Percentiles rank a stretch among this genome's conserved stretches.
These are phyloP conservation scores for Erpetoichthys calabaricus DNA, from an alignment of 2,797 vertebrate genomes.

Conservation along the genomic window DNA sequence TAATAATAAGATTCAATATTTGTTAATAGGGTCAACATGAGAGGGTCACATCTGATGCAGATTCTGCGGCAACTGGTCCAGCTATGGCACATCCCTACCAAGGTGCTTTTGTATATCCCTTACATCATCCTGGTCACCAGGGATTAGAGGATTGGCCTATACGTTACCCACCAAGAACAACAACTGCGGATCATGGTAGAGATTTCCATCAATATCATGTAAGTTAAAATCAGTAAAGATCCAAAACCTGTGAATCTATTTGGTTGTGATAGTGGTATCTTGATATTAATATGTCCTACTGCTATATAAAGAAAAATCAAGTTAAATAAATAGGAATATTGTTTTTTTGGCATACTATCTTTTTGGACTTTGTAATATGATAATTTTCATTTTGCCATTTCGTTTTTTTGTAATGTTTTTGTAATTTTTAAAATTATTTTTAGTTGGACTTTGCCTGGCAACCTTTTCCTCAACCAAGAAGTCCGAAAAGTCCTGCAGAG, in stretches of 20 bases:
- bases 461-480: slow-evolving; percentile 60
- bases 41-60: slow-evolving; percentile 64
- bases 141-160: slow-evolving; percentile 81
- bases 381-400: no score
- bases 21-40: slow-evolving; percentile 57
- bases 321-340: no score
- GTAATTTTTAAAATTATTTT: no score
- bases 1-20: no score
- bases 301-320: no score
- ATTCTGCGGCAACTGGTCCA: slow-evolving; percentile 46
- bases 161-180: slow-evolving; percentile 67
- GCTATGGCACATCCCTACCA: slow-evolving; percentile 73
- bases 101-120: slow-evolving; percentile 68
- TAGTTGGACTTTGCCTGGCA: slow-evolving; percentile 73
- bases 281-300: no score
- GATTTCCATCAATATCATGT: slow-evolving; percentile 67
- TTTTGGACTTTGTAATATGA: no score
- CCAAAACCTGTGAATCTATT: no score
- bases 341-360: no score
- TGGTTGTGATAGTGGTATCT: no score
- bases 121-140: slow-evolving; percentile 44
- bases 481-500: slow-evolving; percentile 57
- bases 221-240: no score
- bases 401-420: no score
- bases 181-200: slow-evolving; percentile 52